Base-by-base conservation (phyloP, 2,888 invertebrate genomes). In the Achlya flavicornis region DNA sequence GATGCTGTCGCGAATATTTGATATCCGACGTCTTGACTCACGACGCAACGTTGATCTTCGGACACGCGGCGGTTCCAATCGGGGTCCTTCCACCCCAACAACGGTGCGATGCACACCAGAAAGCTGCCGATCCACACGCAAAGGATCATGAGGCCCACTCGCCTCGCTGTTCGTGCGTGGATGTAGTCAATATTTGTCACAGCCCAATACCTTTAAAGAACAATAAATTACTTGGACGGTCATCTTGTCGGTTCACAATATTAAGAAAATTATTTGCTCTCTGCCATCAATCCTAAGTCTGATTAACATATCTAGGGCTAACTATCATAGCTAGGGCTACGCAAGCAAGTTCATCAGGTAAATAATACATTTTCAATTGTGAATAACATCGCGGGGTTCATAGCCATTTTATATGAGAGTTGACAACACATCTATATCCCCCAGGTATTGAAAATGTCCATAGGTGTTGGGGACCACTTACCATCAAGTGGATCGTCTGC, bases 151-250 rank as follows among this genome's bases (percentile, higher is more conserved):
- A 96, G 90, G 61, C 97, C 96, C 75, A 98, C 96, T 66, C 97
- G 94, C 65, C 94, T 95, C 11, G 96, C 96, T 58, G 97, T 97
- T 70, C 98, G 94, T 76, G 97, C 96, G 84, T 97, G 97, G 70
- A 97, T 97, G 93, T 98, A 98, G 91, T 98, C 97, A 77, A 98
- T 96, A 87, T 97, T 97, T 67, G 98, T 98, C 77, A 98, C 97
- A 70, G 98, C 97, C 97, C 98, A 98, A 90, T 97, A 98, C 88
- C 97, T 96, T 86, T 61, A 33, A 79, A 80, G 64, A 74, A 41
- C 41, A 12, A 73, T 53, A 53, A 19, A 0, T 16, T n/a, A 38
- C n/a, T 46, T 46, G 12, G 16, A 35, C 33, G 33, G 5, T 35
- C 7, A 6, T 35, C 35, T 35, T 6, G 0, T 35, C 35, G 35